Evolutionary conservation across 1,140 invertebrate genomes (phyloP).

Genomic region (Euwallacea fornicatus): DNA sequence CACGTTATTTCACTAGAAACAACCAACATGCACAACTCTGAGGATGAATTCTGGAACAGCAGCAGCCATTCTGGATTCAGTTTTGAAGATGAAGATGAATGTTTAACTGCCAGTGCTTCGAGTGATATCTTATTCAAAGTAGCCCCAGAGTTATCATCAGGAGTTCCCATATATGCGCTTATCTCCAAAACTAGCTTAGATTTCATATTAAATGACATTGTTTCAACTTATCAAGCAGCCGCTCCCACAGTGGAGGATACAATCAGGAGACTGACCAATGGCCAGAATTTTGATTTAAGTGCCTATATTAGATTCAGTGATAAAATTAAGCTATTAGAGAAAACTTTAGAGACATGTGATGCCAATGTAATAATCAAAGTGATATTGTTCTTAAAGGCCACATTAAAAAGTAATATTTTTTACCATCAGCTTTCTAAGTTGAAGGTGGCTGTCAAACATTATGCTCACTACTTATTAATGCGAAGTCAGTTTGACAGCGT

Average conservation of each 20-base stretch:
- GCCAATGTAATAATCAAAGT: constrained; percentile 45
- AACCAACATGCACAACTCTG: neutral
- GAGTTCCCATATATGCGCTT: constrained; percentile 44
- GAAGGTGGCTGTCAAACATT: constrained; percentile 44
- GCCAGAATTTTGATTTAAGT: constrained; percentile 39
- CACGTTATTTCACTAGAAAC: no score
- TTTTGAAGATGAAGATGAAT: constrained; percentile 49
- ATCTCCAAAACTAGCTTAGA: constrained; percentile 46
- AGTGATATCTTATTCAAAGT: constrained; percentile 28
- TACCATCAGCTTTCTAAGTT: constrained; percentile 42
- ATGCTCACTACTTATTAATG: constrained; percentile 45
- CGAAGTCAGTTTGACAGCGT: constrained; percentile 41
- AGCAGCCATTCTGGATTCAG: constrained; percentile 45
- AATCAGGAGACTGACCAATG: constrained; percentile 45
- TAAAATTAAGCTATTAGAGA: constrained; percentile 45
- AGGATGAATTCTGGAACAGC: constrained; percentile 50
- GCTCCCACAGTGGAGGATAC: constrained; percentile 41
- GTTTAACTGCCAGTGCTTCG: constrained; percentile 3
- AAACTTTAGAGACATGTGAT: constrained; percentile 45
- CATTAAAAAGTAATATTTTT: constrained; percentile 43
- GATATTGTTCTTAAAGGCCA: constrained; percentile 41
- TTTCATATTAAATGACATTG: constrained; percentile 44
- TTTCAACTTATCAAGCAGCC: constrained; percentile 27
- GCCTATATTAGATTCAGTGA: constrained; percentile 42
- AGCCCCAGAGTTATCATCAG: constrained; percentile 30